Conservation (phyloP, 2,113 vertebrate species). For the Speoplatyrhinus poulsoni region DNA sequence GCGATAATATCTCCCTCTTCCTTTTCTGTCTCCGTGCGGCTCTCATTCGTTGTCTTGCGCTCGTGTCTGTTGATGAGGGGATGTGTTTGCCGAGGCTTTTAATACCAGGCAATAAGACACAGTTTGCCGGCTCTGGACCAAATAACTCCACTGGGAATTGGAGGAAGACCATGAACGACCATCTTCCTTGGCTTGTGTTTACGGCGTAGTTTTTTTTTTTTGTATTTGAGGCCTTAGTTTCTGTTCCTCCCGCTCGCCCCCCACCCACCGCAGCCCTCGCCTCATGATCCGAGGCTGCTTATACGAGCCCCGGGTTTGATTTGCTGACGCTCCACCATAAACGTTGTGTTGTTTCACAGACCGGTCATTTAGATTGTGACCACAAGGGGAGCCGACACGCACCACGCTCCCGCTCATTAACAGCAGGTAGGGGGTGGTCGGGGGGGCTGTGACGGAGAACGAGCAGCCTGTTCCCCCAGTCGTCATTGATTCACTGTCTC, state of each 20-base stretch:
- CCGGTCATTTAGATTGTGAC: slow-evolving; percentile 76
- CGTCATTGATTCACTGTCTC: slow-evolving; percentile 74
- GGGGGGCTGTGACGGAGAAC: slow-evolving; percentile 64
- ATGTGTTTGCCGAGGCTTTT: slow-evolving; percentile 75
- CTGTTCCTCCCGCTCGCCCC: slow-evolving; percentile 3
- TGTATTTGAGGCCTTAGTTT: slow-evolving; percentile 40
- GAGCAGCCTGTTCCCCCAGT: slow-evolving; percentile 73
- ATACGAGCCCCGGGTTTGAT: slow-evolving; percentile 83
- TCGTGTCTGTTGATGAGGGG: slow-evolving; percentile 47
- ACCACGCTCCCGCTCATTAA: slow-evolving; percentile 77
- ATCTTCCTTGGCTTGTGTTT: slow-evolving; percentile 1
- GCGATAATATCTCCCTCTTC: slow-evolving; percentile 37
- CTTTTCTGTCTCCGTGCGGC: slow-evolving; percentile 18
- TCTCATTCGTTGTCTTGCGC: slow-evolving; percentile 16
- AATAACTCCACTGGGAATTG: slow-evolving; percentile 40
- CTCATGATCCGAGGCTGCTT: slow-evolving; percentile 41
- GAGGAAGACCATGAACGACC: background rate
- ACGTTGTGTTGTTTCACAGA: slow-evolving; percentile 84
- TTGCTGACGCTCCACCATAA: slow-evolving; percentile 80
- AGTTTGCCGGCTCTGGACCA: slow-evolving; percentile 76
- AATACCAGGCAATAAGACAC: slow-evolving; percentile 76
- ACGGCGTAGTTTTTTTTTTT: too few relatives aligned
- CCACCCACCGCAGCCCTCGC: background rate
- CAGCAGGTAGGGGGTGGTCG: slow-evolving; percentile 23
- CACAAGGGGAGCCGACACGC: slow-evolving; percentile 54